These are phyloP conservation scores for Psittacula echo DNA, from an alignment of 2,797 vertebrate species.

Conservation along the genomic window DNA sequence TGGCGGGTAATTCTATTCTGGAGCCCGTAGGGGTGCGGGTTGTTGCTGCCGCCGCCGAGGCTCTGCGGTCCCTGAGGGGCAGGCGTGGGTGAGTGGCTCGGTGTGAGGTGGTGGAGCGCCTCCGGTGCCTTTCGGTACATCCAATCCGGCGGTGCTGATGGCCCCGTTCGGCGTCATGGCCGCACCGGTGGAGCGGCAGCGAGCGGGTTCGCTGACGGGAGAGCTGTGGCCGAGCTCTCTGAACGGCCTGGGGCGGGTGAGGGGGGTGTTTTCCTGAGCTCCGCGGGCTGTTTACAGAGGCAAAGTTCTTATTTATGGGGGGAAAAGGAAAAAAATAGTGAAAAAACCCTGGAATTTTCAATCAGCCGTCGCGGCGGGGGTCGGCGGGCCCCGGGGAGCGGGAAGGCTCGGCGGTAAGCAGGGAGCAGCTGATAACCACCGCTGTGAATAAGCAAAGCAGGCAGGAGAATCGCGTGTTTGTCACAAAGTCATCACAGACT, in stretches of 20 bases:
- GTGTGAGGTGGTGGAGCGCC: neutral
- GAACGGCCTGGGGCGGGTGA: neutral
- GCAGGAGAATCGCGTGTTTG: fast-evolving
- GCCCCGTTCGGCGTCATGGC: neutral
- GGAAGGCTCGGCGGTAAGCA: fast-evolving
- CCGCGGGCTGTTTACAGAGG: neutral
- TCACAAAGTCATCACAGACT: neutral
- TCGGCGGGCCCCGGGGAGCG: neutral
- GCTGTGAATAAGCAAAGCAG: too few species aligned
- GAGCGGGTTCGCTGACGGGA: neutral
- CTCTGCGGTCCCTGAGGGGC: neutral
- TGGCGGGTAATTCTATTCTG: neutral
- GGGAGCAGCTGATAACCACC: fast-evolving
- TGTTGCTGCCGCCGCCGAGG: too few species aligned
- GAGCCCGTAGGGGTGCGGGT: neutral
- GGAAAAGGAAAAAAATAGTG: neutral
- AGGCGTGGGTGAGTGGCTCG: neutral
- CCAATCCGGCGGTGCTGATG: too few species aligned
- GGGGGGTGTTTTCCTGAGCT: neutral
- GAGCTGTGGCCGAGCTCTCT: neutral
- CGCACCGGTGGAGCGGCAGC: neutral
- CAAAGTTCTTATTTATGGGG: neutral
- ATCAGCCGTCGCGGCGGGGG: neutral
- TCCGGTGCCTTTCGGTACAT: too few species aligned
- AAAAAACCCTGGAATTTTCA: neutral